Evolutionary conservation across 2,113 vertebrate genomes (phyloP).

Genomic region (Barnardius zonarius): DNA sequence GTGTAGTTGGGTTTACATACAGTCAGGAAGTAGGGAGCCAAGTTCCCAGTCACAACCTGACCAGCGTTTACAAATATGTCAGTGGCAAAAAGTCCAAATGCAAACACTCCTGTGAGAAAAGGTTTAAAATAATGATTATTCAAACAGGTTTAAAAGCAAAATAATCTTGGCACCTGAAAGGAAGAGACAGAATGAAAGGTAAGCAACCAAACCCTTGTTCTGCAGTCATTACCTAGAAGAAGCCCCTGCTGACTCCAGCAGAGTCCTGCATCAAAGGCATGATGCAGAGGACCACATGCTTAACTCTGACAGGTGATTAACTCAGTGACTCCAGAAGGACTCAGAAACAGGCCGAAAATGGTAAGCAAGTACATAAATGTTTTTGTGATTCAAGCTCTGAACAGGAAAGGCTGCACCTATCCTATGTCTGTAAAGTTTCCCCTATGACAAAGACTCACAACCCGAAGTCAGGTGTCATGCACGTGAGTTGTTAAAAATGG

Average conservation of each 20-base stretch:
- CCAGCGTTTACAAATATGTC: conserved; percentile 98
- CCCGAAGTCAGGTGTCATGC: background rate
- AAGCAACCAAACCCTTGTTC: background rate
- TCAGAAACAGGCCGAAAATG: background rate
- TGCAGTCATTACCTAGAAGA: background rate
- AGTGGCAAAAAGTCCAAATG: conserved; percentile 96
- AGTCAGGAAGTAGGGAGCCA: conserved; percentile 94
- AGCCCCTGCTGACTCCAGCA: background rate
- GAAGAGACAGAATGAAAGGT: background rate
- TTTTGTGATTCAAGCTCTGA: background rate
- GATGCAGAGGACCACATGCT: background rate
- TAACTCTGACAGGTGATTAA: background rate
- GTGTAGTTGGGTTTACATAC: conserved; percentile 98
- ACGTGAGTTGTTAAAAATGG: background rate
- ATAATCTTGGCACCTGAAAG: background rate
- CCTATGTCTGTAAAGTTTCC: background rate
- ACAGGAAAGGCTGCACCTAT: background rate
- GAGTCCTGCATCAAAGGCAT: background rate
- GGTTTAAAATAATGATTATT: conserved; percentile 4
- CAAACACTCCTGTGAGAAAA: conserved; percentile 88
- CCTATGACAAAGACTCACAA: background rate
- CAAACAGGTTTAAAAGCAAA: background rate
- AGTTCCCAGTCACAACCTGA: conserved; percentile 94
- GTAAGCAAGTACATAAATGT: too few species aligned
- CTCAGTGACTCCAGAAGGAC: background rate